Evolutionary conservation across 2,888 invertebrate genomes (phyloP).

Genomic region (Thymelicus acteon): DNA sequence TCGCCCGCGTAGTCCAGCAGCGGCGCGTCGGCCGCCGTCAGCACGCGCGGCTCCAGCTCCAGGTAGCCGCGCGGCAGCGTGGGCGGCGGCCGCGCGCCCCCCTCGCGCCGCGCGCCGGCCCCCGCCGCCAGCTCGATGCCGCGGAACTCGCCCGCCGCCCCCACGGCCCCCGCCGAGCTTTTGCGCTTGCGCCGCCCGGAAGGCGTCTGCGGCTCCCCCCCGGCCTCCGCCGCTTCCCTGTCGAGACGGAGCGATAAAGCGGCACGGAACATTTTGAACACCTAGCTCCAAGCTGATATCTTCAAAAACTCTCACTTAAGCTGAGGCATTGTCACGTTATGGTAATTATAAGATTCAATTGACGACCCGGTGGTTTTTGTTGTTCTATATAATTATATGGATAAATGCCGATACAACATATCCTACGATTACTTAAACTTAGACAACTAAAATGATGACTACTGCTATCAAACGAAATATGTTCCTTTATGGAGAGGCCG

Average conservation of each 20-base stretch:
- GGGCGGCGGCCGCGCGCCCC: slow-evolving; percentile 63
- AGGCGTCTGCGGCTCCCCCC: slow-evolving; percentile 37
- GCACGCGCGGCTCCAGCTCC: slow-evolving; percentile 72
- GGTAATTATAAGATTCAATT: no score
- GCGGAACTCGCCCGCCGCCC: slow-evolving; percentile 46
- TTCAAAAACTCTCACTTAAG: no score
- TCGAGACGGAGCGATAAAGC: neutral
- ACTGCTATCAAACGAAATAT: no score
- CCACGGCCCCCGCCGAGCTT: slow-evolving; percentile 34
- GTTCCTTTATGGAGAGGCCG: no score
- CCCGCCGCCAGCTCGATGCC: slow-evolving; percentile 47
- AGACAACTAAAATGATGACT: no score
- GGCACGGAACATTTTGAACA: no score
- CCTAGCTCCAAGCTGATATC: no score
- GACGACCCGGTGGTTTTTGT: no score
- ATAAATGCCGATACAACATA: no score
- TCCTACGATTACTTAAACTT: no score
- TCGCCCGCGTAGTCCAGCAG: slow-evolving; percentile 66
- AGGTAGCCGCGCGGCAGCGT: slow-evolving; percentile 70
- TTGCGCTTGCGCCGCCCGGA: slow-evolving; percentile 42
- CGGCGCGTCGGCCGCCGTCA: slow-evolving; percentile 55
- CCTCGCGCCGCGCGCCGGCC: slow-evolving; percentile 47
- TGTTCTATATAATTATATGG: no score
- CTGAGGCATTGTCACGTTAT: no score
- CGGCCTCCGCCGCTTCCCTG: slow-evolving; percentile 39